Evolutionary conservation across 2,888 invertebrate species (phyloP), one percentile per base, ranked within the genome.

Genomic region (Phaonia tiefii): DNA sequence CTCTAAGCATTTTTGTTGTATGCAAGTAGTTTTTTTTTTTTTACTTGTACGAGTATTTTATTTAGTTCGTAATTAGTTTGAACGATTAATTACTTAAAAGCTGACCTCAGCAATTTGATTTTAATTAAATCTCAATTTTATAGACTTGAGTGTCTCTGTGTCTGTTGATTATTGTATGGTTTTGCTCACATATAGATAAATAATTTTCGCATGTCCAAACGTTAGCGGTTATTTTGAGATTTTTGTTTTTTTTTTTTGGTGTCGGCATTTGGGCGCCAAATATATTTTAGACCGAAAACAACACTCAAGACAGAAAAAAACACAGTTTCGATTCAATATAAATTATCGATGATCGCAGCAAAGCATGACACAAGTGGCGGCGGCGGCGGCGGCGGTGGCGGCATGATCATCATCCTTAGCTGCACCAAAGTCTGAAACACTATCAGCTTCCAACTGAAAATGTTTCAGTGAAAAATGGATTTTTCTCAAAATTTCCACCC

Each of bases 21-120:
- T 17, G 31, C 31, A 5, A 31, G 31, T 31, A 31, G 3, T 5
- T 31, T 31, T 3, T 31, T 3, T 31, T 31, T 3, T 31, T 31
- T 31, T 31, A 8, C 8, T 8, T 31, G 8, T 31, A 31, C 31
- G 31, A n/a, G n/a, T n/a, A n/a, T n/a, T 51, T 15, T 31, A 63
- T 26, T 22, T 56, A 56, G 69, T 20, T 42, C 85, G 84, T 87
- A 88, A 89, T 88, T 89, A 89, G 87, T 88, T 88, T 85, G 86
- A 84, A 84, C 86, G 86, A 87, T 88, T 88, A 88, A 88, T 88
- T 86, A 84, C 84, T 77, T 76, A 83, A 80, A 75, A 69, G 80
- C 83, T 83, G 84, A 85, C 83, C 84, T 83, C 77, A 83, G 80
- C 84, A 80, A 83, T 83, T 83, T 82, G 74, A 75, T 79, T 84